phyloP scores from a whole-genome alignment of 2,888 invertebrate species.

The Hipparchia sbordonii region DNA sequence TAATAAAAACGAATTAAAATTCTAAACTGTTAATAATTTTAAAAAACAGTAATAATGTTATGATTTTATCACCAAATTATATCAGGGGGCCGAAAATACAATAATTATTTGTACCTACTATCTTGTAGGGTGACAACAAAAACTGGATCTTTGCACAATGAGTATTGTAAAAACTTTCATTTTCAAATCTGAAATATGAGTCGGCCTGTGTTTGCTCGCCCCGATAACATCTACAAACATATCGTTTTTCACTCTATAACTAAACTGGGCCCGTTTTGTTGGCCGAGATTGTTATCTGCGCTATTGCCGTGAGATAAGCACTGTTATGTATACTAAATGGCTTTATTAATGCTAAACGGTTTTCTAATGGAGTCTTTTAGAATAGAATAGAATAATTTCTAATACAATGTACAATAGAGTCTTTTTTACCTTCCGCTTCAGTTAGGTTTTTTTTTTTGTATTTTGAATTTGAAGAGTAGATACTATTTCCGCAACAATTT shows the following conservation, averaged over 20 bases:
- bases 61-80: conserved; percentile 35
- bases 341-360: conserved; percentile 49
- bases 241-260: conserved; percentile 77
- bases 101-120: conserved; percentile 21
- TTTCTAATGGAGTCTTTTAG: conserved; percentile 42
- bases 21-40: conserved; percentile 8
- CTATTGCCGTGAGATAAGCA: conserved; percentile 56
- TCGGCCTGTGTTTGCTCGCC: conserved; percentile 54
- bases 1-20: too few species aligned
- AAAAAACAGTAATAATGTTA: conserved; percentile 26
- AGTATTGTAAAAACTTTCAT: conserved; percentile 37
- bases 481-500: too few species aligned
- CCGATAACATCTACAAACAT: conserved; percentile 74
- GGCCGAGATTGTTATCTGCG: conserved; percentile 53
- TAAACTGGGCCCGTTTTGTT: conserved; percentile 50
- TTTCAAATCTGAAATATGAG: conserved; percentile 53
- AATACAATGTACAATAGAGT: background rate
- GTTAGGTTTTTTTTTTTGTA: background rate
- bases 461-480: background rate
- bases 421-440: conserved; percentile 4
- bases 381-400: background rate
- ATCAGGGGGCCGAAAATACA: conserved; percentile 33
- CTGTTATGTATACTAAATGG: conserved; percentile 48
- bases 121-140: conserved; percentile 36
- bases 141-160: conserved; percentile 42